Evolutionary conservation across 2,797 vertebrate species (phyloP).

Genomic region (Poeciliopsis presidionis): DNA sequence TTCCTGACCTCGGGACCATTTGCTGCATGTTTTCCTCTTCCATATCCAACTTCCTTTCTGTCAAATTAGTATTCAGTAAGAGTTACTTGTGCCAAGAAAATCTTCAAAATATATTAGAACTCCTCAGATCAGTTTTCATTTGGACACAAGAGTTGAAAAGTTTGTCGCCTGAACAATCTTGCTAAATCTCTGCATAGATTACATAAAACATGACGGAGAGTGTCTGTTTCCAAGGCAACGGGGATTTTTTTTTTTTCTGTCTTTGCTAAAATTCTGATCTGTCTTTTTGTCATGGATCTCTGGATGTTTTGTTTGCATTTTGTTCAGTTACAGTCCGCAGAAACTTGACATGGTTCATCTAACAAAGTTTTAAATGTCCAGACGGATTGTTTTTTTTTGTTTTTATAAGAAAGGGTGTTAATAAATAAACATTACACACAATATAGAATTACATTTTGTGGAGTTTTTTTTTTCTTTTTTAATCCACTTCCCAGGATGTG

Average conservation of each 20-base stretch:
- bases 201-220: conserved; percentile 57
- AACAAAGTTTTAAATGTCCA: not conserved
- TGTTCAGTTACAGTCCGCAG: conserved; percentile 23
- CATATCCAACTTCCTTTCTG: not conserved
- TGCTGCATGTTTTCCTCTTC: not conserved
- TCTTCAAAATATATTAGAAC: not conserved
- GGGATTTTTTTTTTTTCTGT: conserved; percentile 28
- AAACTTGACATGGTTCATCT: conserved; percentile 8
- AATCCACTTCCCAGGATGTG: not conserved
- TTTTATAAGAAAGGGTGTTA: not conserved
- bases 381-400: not conserved
- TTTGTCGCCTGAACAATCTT: conserved; percentile 51
- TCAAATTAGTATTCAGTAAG: not conserved
- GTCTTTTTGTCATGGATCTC: conserved; percentile 35
- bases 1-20: not conserved
- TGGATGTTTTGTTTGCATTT: conserved; percentile 32
- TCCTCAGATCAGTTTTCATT: not conserved
- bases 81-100: not conserved
- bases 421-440: not conserved
- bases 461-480: not conserved
- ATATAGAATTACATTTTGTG: not conserved
- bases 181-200: conserved; percentile 46
- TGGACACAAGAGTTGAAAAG: conserved; percentile 51
- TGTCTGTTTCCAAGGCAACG: conserved; percentile 73
- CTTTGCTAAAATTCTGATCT: conserved; percentile 48